Percentiles rank a stretch among this genome's conserved stretches.
Conservation (phyloP, 2,113 vertebrate species). For the Strix aluco region DNA sequence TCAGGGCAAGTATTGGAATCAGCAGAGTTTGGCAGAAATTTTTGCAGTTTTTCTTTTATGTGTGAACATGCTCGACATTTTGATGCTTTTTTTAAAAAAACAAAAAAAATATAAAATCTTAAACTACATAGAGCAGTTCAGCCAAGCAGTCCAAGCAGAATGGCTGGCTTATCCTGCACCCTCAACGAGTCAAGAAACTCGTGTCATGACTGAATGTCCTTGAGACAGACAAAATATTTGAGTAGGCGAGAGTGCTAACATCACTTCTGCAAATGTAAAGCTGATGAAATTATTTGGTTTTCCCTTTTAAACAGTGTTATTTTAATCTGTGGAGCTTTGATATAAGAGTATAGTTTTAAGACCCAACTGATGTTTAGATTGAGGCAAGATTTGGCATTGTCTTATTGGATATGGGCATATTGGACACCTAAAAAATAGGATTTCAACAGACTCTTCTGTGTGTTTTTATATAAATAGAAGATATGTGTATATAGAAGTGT, state of each 20-base stretch:
- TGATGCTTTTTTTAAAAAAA: not conserved
- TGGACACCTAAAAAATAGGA: not conserved
- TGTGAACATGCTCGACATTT: not conserved
- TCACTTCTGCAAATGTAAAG: not conserved
- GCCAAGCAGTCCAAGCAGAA: not conserved
- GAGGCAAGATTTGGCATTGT: too few relatives aligned
- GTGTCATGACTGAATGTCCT: not conserved
- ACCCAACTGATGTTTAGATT: too few relatives aligned
- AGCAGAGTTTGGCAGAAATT: not conserved
- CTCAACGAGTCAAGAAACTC: not conserved
- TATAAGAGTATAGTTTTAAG: not conserved
- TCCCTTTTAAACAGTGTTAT: not conserved
- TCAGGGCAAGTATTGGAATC: not conserved
- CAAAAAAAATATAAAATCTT: not conserved
- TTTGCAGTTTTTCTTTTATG: not conserved
- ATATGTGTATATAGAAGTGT: not conserved
- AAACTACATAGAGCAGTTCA: not conserved
- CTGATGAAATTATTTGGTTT: not conserved
- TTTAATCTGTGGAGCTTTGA: not conserved
- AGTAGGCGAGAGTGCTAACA: accelerated
- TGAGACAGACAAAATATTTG: not conserved
- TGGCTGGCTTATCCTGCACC: not conserved
- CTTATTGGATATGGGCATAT: not conserved
- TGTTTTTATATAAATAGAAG: not conserved
- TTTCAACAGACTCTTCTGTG: not conserved